These are phyloP conservation scores for Lemur catta DNA, from an alignment of 2,797 vertebrate species.

Conservation along the genomic window DNA sequence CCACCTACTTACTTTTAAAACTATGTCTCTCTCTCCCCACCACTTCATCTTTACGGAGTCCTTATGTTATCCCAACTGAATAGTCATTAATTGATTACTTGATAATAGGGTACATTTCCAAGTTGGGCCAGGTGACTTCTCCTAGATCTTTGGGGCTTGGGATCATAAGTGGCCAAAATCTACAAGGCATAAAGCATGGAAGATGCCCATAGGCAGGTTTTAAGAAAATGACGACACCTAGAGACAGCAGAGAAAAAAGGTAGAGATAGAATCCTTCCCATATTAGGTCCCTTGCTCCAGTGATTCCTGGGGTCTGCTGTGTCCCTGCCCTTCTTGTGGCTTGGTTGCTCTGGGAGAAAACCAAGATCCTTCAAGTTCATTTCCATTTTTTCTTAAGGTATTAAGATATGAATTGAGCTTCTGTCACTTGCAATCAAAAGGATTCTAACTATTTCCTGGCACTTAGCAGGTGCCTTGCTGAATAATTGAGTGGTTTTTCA, in stretches of 20 bases:
- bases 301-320: neutral
- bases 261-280: neutral
- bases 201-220: neutral
- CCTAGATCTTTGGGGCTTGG: neutral
- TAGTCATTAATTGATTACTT: neutral
- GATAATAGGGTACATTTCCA: neutral
- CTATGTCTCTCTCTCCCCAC: neutral
- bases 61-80: neutral
- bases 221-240: neutral
- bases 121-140: neutral
- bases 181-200: neutral
- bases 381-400: neutral
- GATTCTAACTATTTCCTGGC: neutral
- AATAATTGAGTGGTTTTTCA: neutral
- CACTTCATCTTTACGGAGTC: neutral
- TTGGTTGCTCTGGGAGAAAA: neutral
- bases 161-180: neutral
- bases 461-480: neutral
- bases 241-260: neutral
- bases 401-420: neutral
- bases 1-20: neutral
- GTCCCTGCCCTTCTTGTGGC: neutral
- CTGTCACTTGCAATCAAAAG: neutral
- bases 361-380: neutral
- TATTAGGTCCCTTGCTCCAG: neutral